Evolutionary conservation across 2,797 vertebrate species (phyloP), one percentile per base, ranked within the genome.

Genomic region (Buphagus erythrorhynchus): DNA sequence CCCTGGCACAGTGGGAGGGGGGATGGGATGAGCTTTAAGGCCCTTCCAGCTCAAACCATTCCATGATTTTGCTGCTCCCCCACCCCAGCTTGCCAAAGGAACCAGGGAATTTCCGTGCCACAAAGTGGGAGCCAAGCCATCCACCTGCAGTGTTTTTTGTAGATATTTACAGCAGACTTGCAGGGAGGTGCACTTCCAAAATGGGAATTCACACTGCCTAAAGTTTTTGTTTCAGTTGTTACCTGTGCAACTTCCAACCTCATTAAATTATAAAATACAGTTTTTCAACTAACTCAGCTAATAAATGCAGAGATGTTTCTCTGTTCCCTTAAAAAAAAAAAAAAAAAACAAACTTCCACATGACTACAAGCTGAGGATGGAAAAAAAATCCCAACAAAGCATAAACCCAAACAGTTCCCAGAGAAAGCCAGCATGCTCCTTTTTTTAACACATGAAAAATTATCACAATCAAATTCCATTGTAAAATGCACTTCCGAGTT

Each of bases 391-490:
- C 48, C 81, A 80, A 52, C 36, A 42, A 88, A 86, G 13, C 68
- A 48, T 46, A 79, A 84, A 72, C 62, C 31, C 63, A 81, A 62
- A 62, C 45, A 52, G 49, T 42, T 87, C 82, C 87, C 87, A 74
- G 62, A 87, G 81, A 73, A 49, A 76, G 51, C 8, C n/a, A 86
- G 38, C 11, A 0, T 33, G 45, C 35, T 84, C 43, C 76, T 83
- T 78, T 92, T 92, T 84, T 68, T 46, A 90, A 68, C 83, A 43
- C 55, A 86, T 78, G 86, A 96, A 92, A 94, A 94, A 97, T 93
- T 43, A 93, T 81, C 83, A 75, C 88, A 88, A 94, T 90, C 88
- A 94, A 93, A 88, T 59, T 46, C 88, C 71, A 81, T 51, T 92
- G 88, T 88, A 90, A 92, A 93, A 75, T 16, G 33, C 49, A 58